Base-by-base conservation (phyloP, 2,888 invertebrate genomes). In the Strigamia maritima region DNA sequence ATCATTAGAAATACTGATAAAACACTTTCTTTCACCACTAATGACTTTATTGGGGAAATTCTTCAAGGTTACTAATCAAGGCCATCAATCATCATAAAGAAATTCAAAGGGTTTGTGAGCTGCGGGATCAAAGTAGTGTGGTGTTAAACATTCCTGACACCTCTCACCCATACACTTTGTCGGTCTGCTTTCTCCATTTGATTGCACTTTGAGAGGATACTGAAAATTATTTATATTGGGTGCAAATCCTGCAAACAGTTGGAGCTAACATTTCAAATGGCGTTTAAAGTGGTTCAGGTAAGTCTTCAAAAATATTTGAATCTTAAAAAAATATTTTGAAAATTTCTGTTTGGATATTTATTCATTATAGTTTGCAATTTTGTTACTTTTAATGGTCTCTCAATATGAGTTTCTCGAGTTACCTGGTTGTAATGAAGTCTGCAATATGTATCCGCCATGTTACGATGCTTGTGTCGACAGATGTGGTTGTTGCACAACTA, bases 41-140 rank as follows among this genome's bases (percentile, higher is more conserved):
- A 49, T 49, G 8, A 22, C 19, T 60, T 60, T 60, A 4, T 22
- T 22, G 22, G 19, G 60, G 22, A 60, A 60, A 60, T 19, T 19
- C 40, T 60, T 19, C 60, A 60, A 60, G 60, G 60, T 19, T 60
- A 60, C 8, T 60, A 60, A 22, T 60, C 60, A 60, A 60, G 60
- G 60, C 16, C 60, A 60, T 7, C 19, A n/a, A 16, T 60, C 8
- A 60, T n/a, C 8, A 60, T n/a, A 60, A 22, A 60, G 22, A 22
- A 60, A 60, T 19, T 6, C 8, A 60, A n/a, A 49, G 2, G n/a
- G n/a, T 2, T 49, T 49, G 2, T 6, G 7, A 7, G 1, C 22
- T 16, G 60, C 10, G 40, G 16, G 40, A 40, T 40, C 40, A 40
- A 40, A 10, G 16, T n/a, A 19, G 60, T 60, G n/a, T n/a, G 49